Base-by-base conservation (phyloP, 1,140 invertebrate species). In the Drosophila repleta region DNA sequence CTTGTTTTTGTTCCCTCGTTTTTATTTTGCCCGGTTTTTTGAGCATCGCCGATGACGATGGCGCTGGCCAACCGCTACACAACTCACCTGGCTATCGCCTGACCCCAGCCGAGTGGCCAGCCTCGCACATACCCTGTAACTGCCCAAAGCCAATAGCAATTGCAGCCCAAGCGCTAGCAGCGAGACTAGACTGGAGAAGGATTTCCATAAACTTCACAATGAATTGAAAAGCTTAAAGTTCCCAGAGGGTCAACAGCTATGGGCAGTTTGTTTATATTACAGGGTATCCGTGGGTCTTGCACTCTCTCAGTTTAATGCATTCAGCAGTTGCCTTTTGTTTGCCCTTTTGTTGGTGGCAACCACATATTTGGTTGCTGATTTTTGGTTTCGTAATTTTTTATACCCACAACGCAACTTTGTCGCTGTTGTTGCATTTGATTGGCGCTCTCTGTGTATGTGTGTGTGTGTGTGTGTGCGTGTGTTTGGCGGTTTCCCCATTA, bases 321-420 rank as follows among this genome's bases (percentile, higher is more conserved):
- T 49, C 37, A 17, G n/a, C 68, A 52, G 43, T 53, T 52, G 43
- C 67, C 49, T 81, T 89, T 66, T 87, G 78, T 87, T 87, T 65
- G 75, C 76, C 72, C 79, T 88, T 88, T 87, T 87, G 83, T 87
- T 83, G 83, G 75, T 76, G 79, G 67, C 79, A 80, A 90, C 87
- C 87, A 87, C 87, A 85, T 85, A 90, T 90, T 90, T 87, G 87
- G 87, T 90, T 90, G 87, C 79, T 90, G 87, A 90, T 90, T 90
- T 90, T 87, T 90, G 87, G 87, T 90, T 90, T 90, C 87, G 82
- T 85, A 87, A 83, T 79, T 89, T 88, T 88, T 84, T 82, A 74
- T 79, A 67, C 83, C 79, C 79, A 66, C 81, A 80, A 74, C 62
- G 74, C 72, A 68, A 67, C 67, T 75, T 74, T 61, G 66, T 55